Evolutionary conservation across 2,113 vertebrate genomes (phyloP).

Genomic region (Planiliza haematocheilus): DNA sequence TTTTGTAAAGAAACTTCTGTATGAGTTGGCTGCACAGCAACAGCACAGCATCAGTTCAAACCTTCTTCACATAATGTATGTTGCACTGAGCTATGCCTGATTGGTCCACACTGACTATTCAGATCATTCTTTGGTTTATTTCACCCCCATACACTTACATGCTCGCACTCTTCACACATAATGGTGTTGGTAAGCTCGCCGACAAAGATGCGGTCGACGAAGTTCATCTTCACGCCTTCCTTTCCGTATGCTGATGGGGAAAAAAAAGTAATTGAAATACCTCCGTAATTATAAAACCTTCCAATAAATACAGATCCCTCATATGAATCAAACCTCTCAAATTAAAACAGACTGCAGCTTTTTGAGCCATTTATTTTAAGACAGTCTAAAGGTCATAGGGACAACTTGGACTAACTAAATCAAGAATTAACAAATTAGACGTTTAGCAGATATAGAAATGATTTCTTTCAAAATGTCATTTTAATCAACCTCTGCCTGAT

Average conservation of each 20-base stretch:
- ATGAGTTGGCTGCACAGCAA: not conserved
- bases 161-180: constrained; percentile 99
- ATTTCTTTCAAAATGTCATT: not conserved
- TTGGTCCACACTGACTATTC: not conserved
- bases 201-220: constrained; percentile 97
- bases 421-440: not conserved
- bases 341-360: too few relatives aligned
- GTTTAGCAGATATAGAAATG: not conserved
- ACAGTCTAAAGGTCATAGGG: not conserved
- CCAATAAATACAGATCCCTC: too few relatives aligned
- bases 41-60: too few relatives aligned
- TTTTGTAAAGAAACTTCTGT: constrained; percentile 7
- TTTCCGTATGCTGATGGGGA: constrained; percentile 91
- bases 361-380: too few relatives aligned
- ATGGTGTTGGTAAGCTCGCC: constrained; percentile 98
- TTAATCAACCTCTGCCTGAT: not conserved
- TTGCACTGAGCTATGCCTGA: not conserved
- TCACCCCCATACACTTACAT: constrained; percentile 86
- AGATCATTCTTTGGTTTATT: not conserved
- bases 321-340: not conserved
- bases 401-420: not conserved
- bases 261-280: not conserved
- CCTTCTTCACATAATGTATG: too few relatives aligned
- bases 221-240: constrained; percentile 98
- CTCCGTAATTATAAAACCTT: too few relatives aligned